Evolutionary conservation across 2,113 vertebrate species (phyloP).

Genomic region (Ramphastos sulfuratus): DNA sequence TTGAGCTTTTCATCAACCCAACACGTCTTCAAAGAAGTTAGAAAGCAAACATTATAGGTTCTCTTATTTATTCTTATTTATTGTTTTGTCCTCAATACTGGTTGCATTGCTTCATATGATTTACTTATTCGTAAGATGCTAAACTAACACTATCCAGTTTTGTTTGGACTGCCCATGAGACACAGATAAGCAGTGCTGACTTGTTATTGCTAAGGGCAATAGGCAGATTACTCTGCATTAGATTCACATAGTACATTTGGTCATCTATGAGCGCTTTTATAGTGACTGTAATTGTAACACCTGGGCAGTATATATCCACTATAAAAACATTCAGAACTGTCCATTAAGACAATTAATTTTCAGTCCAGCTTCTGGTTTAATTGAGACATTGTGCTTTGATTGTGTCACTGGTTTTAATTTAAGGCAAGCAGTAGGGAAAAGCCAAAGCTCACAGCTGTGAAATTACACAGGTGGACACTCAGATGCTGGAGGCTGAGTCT

Average conservation of each 20-base stretch:
- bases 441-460: background rate
- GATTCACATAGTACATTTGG: background rate
- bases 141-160: background rate
- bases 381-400: conserved; percentile 14
- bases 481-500: background rate
- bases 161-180: background rate
- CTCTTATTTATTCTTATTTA: background rate
- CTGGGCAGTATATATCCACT: background rate
- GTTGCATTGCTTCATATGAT: background rate
- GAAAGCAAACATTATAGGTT: background rate
- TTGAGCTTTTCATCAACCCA: no score
- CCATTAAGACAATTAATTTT: conserved; percentile 45
- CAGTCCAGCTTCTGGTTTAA: conserved; percentile 26
- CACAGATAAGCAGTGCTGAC: conserved; percentile 2
- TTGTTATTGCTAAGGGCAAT: conserved; percentile 40
- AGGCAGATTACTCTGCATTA: conserved; percentile 1
- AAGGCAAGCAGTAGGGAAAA: background rate
- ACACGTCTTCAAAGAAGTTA: background rate
- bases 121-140: conserved; percentile 48
- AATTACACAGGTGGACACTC: background rate
- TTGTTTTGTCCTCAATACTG: conserved; percentile 14
- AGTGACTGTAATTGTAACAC: conserved; percentile 51
- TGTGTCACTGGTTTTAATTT: conserved; percentile 1
- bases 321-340: conserved; percentile 31
- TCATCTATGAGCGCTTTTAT: conserved; percentile 35